These are phyloP conservation scores for Polylopha cassiicola DNA, from an alignment of 2,888 invertebrate genomes.

Conservation along the genomic window DNA sequence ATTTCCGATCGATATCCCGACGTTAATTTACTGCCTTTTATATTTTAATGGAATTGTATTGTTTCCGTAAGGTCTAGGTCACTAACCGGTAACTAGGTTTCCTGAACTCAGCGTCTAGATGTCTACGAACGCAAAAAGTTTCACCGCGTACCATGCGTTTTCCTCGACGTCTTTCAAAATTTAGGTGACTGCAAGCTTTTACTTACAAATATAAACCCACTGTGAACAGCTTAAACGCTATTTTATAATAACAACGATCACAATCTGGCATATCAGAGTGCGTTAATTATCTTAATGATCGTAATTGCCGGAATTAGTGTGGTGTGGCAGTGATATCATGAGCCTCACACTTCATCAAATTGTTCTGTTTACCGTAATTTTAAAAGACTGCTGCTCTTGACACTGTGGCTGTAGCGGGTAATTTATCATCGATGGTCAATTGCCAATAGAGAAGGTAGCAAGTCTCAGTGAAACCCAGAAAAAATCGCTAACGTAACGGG, in stretches of 20 bases:
- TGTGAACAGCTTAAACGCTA: not conserved
- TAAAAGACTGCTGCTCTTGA: constrained; percentile 27
- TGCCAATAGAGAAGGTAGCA: too few species aligned
- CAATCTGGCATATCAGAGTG: constrained; percentile 22
- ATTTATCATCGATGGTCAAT: not conserved
- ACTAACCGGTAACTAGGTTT: too few species aligned
- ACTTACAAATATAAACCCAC: not conserved
- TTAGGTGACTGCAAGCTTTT: not conserved
- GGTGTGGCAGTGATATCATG: constrained; percentile 55
- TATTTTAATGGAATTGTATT: too few species aligned
- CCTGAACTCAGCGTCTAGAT: too few species aligned
- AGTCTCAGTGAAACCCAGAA: too few species aligned
- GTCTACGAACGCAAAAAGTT: too few species aligned
- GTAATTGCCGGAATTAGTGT: constrained; percentile 55
- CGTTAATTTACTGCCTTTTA: too few species aligned
- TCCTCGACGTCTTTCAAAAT: constrained; percentile 2
- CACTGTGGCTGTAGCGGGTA: not conserved
- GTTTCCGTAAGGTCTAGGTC: too few species aligned
- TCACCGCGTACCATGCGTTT: too few species aligned
- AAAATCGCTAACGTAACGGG: too few species aligned
- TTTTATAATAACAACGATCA: not conserved
- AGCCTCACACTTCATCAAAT: constrained; percentile 52
- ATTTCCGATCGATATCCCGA: too few species aligned
- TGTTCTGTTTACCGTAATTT: too few species aligned
- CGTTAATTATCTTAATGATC: constrained; percentile 53